A percentile compares a stretch with the other conserved stretches of the same genome.
Conservation (phyloP, 2,888 invertebrate species). For the Neuroscelio doddi region DNA sequence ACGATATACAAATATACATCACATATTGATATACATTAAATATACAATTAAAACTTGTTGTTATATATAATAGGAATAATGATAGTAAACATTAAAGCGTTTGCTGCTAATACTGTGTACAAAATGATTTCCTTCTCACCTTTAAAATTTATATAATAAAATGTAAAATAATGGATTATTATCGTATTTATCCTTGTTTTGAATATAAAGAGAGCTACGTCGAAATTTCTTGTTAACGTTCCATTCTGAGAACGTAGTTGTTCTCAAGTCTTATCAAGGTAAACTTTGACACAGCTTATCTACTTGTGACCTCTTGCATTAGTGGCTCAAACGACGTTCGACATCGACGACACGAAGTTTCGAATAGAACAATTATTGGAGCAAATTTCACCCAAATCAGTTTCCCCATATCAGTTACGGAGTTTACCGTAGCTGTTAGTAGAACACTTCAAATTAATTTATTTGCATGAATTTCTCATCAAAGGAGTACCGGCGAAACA, state of each 20-base stretch:
- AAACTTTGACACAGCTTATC: slow-evolving; percentile 40
- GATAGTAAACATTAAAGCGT: no score
- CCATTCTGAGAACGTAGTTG: slow-evolving; percentile 16
- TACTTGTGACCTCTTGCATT: slow-evolving; percentile 14
- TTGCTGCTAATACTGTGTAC: no score
- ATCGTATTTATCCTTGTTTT: no score
- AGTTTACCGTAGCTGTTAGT: neutral
- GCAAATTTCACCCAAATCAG: slow-evolving; percentile 1
- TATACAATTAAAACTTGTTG: no score
- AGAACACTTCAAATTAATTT: slow-evolving; percentile 2
- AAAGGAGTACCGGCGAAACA: no score
- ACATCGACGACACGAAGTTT: slow-evolving; percentile 10
- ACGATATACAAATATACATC: no score
- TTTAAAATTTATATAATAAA: no score
- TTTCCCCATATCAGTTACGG: slow-evolving; percentile 1
- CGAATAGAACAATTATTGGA: slow-evolving; percentile 15
- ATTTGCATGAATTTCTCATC: no score
- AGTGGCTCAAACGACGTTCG: slow-evolving; percentile 16
- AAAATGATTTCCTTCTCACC: no score
- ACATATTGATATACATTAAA: no score
- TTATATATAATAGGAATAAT: no score
- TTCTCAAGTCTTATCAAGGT: slow-evolving; percentile 25
- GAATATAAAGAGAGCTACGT: slow-evolving; percentile 21
- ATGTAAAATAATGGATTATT: no score
- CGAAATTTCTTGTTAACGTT: slow-evolving; percentile 12